phyloP scores from a whole-genome alignment of 2,888 invertebrate species.

The Chrysolina oricalcia region DNA sequence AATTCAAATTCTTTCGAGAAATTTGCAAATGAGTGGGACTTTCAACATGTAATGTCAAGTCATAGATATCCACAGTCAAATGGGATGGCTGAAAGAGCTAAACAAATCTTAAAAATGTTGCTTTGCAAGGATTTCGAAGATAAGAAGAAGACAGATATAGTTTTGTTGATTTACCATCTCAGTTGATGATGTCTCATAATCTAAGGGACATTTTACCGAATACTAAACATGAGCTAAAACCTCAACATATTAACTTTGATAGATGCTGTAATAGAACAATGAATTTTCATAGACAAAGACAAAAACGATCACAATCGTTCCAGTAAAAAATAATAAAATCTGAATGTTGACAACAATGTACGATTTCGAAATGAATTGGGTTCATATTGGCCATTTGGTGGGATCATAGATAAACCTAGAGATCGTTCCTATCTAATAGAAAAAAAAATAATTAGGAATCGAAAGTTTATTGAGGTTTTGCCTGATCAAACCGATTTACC shows the following conservation, averaged over 20 bases:
- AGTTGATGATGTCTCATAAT: constrained; percentile 28
- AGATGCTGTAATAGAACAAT: background rate
- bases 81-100: constrained; percentile 31
- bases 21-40: background rate
- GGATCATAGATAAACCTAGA: constrained; percentile 7
- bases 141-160: constrained; percentile 36
- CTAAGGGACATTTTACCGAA: constrained; percentile 78
- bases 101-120: no score
- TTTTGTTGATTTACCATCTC: constrained; percentile 33
- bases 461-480: no score
- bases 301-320: constrained; percentile 9
- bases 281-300: background rate
- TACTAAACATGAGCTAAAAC: constrained; percentile 78
- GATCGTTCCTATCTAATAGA: background rate
- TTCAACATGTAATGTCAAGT: constrained; percentile 35
- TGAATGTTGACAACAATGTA: background rate
- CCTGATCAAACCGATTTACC: no score
- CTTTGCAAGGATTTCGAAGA: constrained; percentile 34
- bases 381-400: background rate
- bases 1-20: background rate
- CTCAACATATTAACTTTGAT: constrained; percentile 66
- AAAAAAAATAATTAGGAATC: background rate
- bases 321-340: background rate
- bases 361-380: background rate
- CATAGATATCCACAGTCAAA: constrained; percentile 45